A percentile compares a stretch with the other conserved stretches of the same genome.
Conservation (phyloP, 2,113 vertebrate genomes). For the Hypomesus transpacificus region DNA sequence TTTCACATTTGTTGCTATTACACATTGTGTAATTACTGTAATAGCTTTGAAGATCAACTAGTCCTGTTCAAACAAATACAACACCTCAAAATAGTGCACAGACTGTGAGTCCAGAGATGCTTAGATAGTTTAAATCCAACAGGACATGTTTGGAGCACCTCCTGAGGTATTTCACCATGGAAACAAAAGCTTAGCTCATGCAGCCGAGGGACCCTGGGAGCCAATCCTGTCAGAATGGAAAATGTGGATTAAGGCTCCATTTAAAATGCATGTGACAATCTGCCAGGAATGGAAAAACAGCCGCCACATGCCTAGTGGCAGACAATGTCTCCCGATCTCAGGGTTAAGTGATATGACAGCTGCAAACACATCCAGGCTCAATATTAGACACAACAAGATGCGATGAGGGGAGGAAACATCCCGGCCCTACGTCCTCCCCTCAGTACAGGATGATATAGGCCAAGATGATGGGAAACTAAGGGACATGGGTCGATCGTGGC, state of each 20-base stretch:
- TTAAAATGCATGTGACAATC: constrained; percentile 28
- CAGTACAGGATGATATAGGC: constrained; percentile 7
- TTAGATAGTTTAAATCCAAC: constrained; percentile 24
- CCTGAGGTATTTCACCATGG: constrained; percentile 5
- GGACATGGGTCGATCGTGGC: constrained; percentile 20
- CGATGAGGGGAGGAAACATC: constrained; percentile 1
- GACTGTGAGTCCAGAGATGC: constrained; percentile 4
- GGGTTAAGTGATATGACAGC: constrained; percentile 22
- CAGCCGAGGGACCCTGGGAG: constrained; percentile 12
- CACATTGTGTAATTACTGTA: neutral
- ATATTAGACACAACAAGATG: neutral
- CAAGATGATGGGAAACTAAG: constrained; percentile 18
- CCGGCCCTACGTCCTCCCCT: neutral
- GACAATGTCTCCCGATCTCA: constrained; percentile 15
- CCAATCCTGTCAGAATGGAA: constrained; percentile 28
- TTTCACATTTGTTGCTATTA: too few relatives aligned
- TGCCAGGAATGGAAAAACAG: constrained; percentile 14
- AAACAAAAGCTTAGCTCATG: constrained; percentile 8
- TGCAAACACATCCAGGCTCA: neutral
- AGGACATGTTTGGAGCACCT: constrained; percentile 20
- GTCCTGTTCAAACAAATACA: neutral
- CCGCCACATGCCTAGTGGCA: neutral
- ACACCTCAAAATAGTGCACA: neutral
- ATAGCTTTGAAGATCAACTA: neutral
- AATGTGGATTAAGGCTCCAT: constrained; percentile 21